Base-by-base conservation (phyloP, 2,113 vertebrate species). In the Salminus brasiliensis region DNA sequence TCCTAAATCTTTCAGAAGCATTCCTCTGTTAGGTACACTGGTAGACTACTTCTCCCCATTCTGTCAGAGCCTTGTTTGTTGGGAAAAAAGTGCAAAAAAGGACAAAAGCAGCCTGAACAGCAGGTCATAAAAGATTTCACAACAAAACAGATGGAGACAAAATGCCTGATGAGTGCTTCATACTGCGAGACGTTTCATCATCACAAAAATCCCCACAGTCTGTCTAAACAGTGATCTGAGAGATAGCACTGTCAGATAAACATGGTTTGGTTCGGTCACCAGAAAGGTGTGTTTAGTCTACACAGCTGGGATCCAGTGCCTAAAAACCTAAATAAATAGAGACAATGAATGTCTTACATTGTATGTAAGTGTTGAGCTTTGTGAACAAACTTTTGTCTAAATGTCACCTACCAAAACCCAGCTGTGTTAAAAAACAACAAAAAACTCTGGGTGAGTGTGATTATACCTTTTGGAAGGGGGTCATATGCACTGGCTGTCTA, bases 241-340 rank as follows among this genome's bases (percentile, higher is more conserved):
- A 67, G 69, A 77, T 74, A 70, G 55, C 66, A 25, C 65, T 2
- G 25, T 72, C 27, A 70, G 53, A 81, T 66, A 70, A 77, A 89
- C 72, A 79, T 82, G 62, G 67, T 76, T 76, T 72, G 6, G 53
- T 74, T 21, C 47, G 18, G 52, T 62, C 68, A 81, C 81, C 78
- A 71, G 71, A 25, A 3, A 25, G 57, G 84, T 62, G 77, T 90
- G 89, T 92, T 93, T 90, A 93, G 91, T 92, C 92, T 92, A 75
- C 87, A 83, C 88, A 90, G 89, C 86, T 90, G 87, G 80, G 76
- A 83, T 79, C 74, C 79, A 78, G 67, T 66, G 29, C 53, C 69
- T 74, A 67, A 76, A 52, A 45, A 83, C 78, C 43, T 45, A 65
- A 82, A 85, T 76, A 86, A 87, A 90, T 78, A 85, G 81, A 88